phyloP scores from a whole-genome alignment of 2,797 vertebrate genomes.

The Pseudomugil gertrudae region DNA sequence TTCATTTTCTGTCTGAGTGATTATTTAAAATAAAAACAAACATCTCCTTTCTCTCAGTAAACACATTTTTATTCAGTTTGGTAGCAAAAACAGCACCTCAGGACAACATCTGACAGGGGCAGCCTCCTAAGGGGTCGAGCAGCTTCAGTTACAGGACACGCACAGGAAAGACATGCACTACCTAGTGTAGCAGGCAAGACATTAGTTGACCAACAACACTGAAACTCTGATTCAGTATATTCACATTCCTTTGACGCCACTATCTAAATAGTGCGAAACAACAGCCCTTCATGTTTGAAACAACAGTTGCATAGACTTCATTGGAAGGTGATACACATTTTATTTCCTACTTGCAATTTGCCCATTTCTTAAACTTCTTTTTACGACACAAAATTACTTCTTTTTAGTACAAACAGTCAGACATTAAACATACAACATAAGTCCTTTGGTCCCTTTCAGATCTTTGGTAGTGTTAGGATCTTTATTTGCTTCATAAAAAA shows the following conservation, averaged over 20 bases:
- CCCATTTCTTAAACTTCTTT: constrained; percentile 40
- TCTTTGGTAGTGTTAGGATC: constrained; percentile 76
- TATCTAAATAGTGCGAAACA: constrained; percentile 49
- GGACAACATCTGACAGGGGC: constrained; percentile 66
- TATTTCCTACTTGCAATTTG: constrained; percentile 47
- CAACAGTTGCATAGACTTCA: constrained; percentile 54
- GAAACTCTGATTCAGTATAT: constrained; percentile 67
- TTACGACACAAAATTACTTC: constrained; percentile 40
- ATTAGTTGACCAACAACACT: constrained; percentile 68
- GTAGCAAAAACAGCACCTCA: constrained; percentile 85
- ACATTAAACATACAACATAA: constrained; percentile 68
- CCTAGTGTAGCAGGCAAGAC: constrained; percentile 67
- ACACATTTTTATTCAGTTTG: constrained; percentile 82
- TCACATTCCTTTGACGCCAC: constrained; percentile 71
- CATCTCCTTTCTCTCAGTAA: constrained; percentile 67
- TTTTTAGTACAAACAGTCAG: constrained; percentile 72
- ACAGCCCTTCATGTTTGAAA: constrained; percentile 36
- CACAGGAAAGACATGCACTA: constrained; percentile 75
- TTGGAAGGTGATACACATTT: constrained; percentile 33
- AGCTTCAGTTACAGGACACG: constrained; percentile 69
- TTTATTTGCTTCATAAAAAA: constrained; percentile 66
- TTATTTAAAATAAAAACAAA: constrained; percentile 1
- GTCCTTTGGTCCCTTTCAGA: constrained; percentile 82
- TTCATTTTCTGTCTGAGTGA: not conserved
- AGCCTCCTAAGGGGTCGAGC: constrained; percentile 67